Evolutionary conservation across 37 sponge, comb jelly and placozoan species (phyloP).

Genomic region (Aplysina aerophoba): DNA sequence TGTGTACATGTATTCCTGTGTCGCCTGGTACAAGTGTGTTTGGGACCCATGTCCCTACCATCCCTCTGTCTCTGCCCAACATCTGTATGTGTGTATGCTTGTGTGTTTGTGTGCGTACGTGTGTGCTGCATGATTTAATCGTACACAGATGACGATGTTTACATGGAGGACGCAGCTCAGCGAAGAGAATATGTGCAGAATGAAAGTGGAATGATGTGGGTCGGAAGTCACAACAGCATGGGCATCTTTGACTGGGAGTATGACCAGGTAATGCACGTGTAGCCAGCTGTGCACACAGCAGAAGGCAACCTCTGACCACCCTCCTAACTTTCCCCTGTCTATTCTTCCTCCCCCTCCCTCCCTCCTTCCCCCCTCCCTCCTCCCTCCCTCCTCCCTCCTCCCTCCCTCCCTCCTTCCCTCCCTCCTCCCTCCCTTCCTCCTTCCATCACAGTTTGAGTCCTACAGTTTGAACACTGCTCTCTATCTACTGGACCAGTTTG

Average conservation of each 20-base stretch:
- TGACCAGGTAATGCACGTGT: constrained; percentile 26
- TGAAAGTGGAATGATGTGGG: constrained; percentile 75
- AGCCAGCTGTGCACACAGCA: no score
- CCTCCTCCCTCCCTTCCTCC: no score
- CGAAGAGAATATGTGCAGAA: constrained; percentile 74
- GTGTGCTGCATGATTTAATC: background rate
- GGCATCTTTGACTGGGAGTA: constrained; percentile 73
- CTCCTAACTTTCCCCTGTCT: no score
- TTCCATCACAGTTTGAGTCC: constrained; percentile 42
- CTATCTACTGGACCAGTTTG: background rate
- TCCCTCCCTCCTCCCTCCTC: background rate
- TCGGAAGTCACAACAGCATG: constrained; percentile 44
- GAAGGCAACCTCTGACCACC: no score
- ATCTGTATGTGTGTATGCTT: no score
- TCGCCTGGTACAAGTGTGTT: no score
- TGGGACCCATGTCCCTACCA: no score
- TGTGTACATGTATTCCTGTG: no score
- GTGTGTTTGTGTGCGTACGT: no score
- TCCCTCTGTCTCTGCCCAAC: no score
- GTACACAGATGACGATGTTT: constrained; percentile 61
- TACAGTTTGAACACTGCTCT: constrained; percentile 12
- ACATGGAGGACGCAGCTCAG: constrained; percentile 49
- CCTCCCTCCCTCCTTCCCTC: no score
- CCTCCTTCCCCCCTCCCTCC: background rate
- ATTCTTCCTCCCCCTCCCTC: background rate